Conservation (phyloP, 2,888 invertebrate species). For the Eueremaeus valkanovi region DNA sequence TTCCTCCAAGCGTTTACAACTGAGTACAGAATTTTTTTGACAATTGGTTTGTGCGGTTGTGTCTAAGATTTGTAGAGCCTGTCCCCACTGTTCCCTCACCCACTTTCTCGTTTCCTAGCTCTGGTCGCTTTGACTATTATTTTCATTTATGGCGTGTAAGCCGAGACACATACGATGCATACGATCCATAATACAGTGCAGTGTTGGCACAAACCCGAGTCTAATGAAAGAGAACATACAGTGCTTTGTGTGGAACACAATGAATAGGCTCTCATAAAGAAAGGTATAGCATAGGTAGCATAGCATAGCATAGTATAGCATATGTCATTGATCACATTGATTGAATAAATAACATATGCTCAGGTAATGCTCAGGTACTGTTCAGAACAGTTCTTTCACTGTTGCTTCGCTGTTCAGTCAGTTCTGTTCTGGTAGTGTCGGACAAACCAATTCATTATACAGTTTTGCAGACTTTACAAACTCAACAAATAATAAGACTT, state of each 20-base stretch:
- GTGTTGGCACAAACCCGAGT: constrained; percentile 17
- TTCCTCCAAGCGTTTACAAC: not conserved
- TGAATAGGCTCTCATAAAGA: constrained; percentile 14
- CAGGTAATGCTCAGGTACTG: constrained; percentile 11
- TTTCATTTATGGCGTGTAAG: not conserved
- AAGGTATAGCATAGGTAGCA: constrained; percentile 23
- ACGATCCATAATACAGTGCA: constrained; percentile 9
- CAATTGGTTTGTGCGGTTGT: constrained; percentile 27
- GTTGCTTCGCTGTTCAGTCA: too few species aligned
- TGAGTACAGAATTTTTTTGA: not conserved
- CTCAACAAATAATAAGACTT: too few species aligned
- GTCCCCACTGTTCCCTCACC: not conserved
- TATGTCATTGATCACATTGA: constrained; percentile 32
- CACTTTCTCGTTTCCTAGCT: not conserved
- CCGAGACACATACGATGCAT: not conserved
- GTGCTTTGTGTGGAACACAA: constrained; percentile 8
- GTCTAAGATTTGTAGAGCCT: constrained; percentile 19
- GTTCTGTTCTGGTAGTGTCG: constrained; percentile 1
- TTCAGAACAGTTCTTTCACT: not conserved
- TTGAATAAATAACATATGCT: constrained; percentile 32
- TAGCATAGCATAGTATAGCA: too few species aligned
- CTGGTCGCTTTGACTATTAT: not conserved
- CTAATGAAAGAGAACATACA: constrained; percentile 30
- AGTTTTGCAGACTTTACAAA: not conserved
- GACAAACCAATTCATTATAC: constrained; percentile 15